Base-by-base conservation (phyloP, 1,140 invertebrate genomes). In the Philotrypesis tridentata region DNA sequence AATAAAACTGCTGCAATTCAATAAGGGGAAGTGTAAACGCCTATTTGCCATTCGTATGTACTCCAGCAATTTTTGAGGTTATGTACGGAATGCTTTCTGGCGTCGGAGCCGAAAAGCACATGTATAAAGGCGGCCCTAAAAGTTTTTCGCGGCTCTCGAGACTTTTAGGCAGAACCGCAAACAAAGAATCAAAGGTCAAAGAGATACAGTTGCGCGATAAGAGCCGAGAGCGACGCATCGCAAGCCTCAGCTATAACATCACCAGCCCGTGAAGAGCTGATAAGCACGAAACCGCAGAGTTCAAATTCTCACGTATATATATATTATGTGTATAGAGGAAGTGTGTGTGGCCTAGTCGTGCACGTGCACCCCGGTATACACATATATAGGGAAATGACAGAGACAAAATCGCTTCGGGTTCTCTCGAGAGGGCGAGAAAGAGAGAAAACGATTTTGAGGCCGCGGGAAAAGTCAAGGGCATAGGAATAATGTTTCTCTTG, bases 161-260 rank as follows among this genome's bases (percentile, higher is more conserved):
- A 79, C 72, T 79, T 79, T 14, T 12, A 68, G 48, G 33, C 48
- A n/a, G 55, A 79, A 61, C 63, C 48, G 33, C 67, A 63, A 61
- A 61, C 68, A 61, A 31, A 67, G 74, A 82, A 73, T 78, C 80
- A 81, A 81, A 81, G 80, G 80, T 81, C 80, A 81, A 70, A 60
- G 73, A 76, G 80, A 82, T 72, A 76, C 31, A 72, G 21, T 43
- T 29, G n/a, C 31, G 8, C 75, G 81, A 82, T 74, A 73, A 74
- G 27, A n/a, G 21, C 37, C 48, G 11, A 43, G 14, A 65, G 27
- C 23, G 61, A 65, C 23, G 37, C 67, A 63, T 27, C 74, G 68
- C 31, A 80, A 71, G 31, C 37, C 33, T 27, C 33, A 79, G 72
- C 31, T 70, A 33, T 43, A 78, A 68, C 68, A 55, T 70, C 29